Percentiles rank a stretch among this genome's conserved stretches.
phyloP scores from a whole-genome alignment of 2,888 invertebrate genomes.

The Drosophila austrosaltans region DNA sequence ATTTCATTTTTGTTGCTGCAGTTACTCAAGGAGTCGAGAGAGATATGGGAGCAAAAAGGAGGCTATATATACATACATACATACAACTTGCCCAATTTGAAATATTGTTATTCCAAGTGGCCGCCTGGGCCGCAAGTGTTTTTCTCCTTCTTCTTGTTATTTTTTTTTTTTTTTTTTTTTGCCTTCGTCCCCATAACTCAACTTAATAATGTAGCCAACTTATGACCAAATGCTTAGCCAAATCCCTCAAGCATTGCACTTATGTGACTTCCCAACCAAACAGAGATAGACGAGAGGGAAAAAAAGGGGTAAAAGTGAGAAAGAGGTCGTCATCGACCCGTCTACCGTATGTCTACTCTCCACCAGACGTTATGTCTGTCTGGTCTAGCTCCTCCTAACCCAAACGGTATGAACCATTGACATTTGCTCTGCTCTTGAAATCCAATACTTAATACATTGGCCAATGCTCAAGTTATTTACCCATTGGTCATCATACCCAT shows the following conservation, averaged over 20 bases:
- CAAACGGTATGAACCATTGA: slow-evolving; percentile 33
- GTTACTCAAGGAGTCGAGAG: slow-evolving; percentile 38
- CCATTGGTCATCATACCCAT: slow-evolving; percentile 42
- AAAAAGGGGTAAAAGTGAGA: neutral
- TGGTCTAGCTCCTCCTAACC: slow-evolving; percentile 5
- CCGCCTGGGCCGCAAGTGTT: slow-evolving; percentile 38
- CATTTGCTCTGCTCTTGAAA: slow-evolving; percentile 61
- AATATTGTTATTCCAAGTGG: slow-evolving; percentile 58
- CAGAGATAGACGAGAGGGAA: neutral
- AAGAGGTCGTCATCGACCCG: slow-evolving; percentile 1
- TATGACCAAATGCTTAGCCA: slow-evolving; percentile 33
- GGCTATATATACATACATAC: neutral
- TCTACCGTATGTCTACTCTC: slow-evolving; percentile 35
- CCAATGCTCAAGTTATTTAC: slow-evolving; percentile 38
- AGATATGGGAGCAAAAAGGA: slow-evolving; percentile 4
- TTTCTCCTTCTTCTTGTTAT: neutral
- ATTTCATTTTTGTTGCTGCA: slow-evolving; percentile 49
- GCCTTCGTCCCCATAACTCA: slow-evolving; percentile 43
- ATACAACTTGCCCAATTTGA: slow-evolving; percentile 59
- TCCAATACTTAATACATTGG: slow-evolving; percentile 43
- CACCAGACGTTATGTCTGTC: slow-evolving; percentile 20
- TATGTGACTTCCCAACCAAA: slow-evolving; percentile 52
- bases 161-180: too few relatives aligned
- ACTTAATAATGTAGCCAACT: slow-evolving; percentile 21
- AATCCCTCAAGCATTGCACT: slow-evolving; percentile 57